Base-by-base conservation (phyloP, 2,888 invertebrate species). In the Sabatieria punctata region DNA sequence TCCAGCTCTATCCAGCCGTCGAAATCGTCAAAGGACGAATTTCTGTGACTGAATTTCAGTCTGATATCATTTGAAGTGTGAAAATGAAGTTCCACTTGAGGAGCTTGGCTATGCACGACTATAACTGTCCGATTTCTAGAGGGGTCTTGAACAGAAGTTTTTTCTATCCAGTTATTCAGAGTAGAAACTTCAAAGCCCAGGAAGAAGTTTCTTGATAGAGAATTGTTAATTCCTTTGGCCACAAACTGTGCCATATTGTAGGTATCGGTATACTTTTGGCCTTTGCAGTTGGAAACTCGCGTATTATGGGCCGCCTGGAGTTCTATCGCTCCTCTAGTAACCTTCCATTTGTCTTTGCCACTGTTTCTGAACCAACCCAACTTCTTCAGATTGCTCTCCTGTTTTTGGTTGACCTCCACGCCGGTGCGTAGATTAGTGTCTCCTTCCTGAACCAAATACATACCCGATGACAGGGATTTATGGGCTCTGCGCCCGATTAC, bases 1-100 rank as follows among this genome's bases (percentile, higher is more conserved):
- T 62, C 61, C 37, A 59, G 39, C 24, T 52, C 52, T 22, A 60
- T 57, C 1, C 51, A 40, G n/a, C 60, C 60, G 35, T 46, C 45
- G 47, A 60, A 60, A 11, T 44, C 47, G 19, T 39, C 46, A 11
- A 33, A n/a, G 11, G 13, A n/a, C 13, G 33, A 33, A 11, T 33
- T n/a, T 11, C 33, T 33, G 13, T 33, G 33, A n/a, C 11, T 13
- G 33, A 33, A 33, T 11, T n/a, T 11, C 33, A 33, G n/a, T n/a
- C 13, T n/a, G 13, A n/a, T n/a, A 11, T 33, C 13, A 33, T 33
- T 13, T 33, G 11, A 13, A 11, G n/a, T 33, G 13, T 11, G 11
- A 11, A 33, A 33, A 33, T n/a, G 13, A 11, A 33, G 33, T 33
- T 11, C n/a, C 13, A 33, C 11, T 13, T 33, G n/a, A 33, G 33